Conservation (phyloP, 2,888 invertebrate genomes). For the Didymodactylos carnosus region DNA sequence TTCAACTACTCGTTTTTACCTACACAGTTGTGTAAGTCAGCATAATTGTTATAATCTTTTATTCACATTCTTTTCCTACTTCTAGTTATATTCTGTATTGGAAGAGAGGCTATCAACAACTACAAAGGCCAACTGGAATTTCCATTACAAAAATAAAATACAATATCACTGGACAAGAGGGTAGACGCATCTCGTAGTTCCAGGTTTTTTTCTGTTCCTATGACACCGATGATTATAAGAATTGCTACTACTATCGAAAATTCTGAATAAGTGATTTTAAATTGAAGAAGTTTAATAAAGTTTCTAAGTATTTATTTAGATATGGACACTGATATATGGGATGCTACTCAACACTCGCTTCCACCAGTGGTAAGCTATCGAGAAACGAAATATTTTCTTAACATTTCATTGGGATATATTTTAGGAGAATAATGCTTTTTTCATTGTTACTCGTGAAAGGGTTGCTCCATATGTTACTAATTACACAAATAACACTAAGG, state of each 20-base stretch:
- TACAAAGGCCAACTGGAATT: conserved; percentile 32
- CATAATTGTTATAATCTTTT: background rate
- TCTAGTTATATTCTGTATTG: conserved; percentile 17
- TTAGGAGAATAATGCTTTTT: conserved; percentile 29
- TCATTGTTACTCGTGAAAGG: conserved; percentile 37
- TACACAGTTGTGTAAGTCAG: background rate
- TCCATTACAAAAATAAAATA: conserved; percentile 29
- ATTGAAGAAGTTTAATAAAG: no score
- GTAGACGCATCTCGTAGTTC: no score
- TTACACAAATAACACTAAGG: no score
- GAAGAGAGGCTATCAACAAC: conserved; percentile 38
- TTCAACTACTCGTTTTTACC: background rate
- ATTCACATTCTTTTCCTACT: background rate
- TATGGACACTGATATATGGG: no score
- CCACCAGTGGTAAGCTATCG: conserved; percentile 35
- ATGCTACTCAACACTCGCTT: conserved; percentile 37
- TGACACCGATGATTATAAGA: no score
- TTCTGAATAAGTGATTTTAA: no score
- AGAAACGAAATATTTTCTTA: background rate
- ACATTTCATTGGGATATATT: no score
- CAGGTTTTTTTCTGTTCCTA: no score
- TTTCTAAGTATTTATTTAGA: no score
- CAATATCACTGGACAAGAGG: conserved; percentile 14
- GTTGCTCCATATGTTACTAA: conserved; percentile 34
- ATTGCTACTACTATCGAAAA: no score